Evolutionary conservation across 2,888 invertebrate species (phyloP).

Genomic region (Polyommatus iphigenia): DNA sequence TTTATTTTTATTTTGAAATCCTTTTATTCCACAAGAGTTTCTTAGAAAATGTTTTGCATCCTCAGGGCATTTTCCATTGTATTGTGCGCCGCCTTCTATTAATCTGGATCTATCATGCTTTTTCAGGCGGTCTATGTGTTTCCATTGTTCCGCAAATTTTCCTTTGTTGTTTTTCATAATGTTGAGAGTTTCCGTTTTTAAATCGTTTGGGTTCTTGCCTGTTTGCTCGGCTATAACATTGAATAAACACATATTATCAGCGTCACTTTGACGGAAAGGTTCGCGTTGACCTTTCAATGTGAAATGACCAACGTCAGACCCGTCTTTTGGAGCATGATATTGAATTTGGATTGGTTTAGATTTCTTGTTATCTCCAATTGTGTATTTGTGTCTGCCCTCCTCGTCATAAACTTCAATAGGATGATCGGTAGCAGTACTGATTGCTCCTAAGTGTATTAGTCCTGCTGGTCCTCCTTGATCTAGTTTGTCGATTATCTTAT

Average conservation of each 20-base stretch:
- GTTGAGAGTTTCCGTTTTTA: conserved; percentile 30
- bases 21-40: not conserved
- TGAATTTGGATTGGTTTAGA: conserved; percentile 35
- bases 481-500: conserved; percentile 30
- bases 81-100: not conserved
- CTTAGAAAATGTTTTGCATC: not conserved
- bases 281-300: conserved; percentile 35
- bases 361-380: conserved; percentile 30
- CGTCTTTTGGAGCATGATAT: conserved; percentile 33
- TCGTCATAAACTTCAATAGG: conserved; percentile 38
- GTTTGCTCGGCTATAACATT: conserved; percentile 33
- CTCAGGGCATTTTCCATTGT: not conserved
- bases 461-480: conserved; percentile 32
- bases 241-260: conserved; percentile 35
- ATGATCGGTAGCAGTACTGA: conserved; percentile 33
- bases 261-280: conserved; percentile 23
- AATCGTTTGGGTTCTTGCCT: conserved; percentile 31
- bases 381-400: conserved; percentile 33
- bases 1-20: not conserved
- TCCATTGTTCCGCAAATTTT: not conserved
- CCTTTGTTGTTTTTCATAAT: conserved; percentile 27
- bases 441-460: conserved; percentile 35
- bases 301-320: conserved; percentile 33
- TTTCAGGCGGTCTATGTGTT: not conserved
- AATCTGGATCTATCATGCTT: not conserved